A percentile compares a stretch with the other conserved stretches of the same genome.
phyloP scores from a whole-genome alignment of 2,113 vertebrate genomes.

The Dicerorhinus sumatrensis region DNA sequence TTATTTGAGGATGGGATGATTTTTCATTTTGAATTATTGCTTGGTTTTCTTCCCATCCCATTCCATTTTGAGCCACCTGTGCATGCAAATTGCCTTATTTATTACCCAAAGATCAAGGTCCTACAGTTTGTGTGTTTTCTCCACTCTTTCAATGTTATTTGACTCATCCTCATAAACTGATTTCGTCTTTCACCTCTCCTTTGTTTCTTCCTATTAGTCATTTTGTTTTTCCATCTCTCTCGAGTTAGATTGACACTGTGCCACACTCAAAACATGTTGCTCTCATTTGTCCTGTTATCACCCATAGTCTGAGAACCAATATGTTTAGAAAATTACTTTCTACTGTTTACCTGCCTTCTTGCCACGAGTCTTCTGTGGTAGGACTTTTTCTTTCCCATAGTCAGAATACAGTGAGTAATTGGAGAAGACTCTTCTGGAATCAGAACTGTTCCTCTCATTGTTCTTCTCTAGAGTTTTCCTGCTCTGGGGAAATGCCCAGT shows the following conservation, averaged over 20 bases:
- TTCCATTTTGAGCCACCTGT: conserved; percentile 52
- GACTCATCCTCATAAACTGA: neutral
- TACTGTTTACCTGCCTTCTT: neutral
- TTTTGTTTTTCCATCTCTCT: neutral
- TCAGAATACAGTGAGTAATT: neutral
- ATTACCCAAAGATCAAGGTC: neutral
- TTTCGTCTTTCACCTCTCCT: neutral
- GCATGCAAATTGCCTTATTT: conserved; percentile 61
- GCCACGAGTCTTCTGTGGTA: neutral
- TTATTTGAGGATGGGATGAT: neutral
- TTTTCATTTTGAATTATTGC: conserved; percentile 55
- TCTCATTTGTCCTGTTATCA: neutral
- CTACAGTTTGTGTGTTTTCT: neutral
- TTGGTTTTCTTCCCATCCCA: conserved; percentile 56
- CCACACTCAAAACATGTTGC: neutral
- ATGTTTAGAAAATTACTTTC: neutral
- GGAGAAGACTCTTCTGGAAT: neutral
- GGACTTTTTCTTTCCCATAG: neutral
- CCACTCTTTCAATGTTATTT: neutral
- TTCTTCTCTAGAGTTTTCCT: neutral
- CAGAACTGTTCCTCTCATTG: neutral
- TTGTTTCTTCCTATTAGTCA: neutral
- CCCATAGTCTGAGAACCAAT: neutral
- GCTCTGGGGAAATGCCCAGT: neutral
- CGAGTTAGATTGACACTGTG: neutral